Evolutionary conservation across 2,797 vertebrate genomes (phyloP).

Genomic region (Hydrolagus colliei): DNA sequence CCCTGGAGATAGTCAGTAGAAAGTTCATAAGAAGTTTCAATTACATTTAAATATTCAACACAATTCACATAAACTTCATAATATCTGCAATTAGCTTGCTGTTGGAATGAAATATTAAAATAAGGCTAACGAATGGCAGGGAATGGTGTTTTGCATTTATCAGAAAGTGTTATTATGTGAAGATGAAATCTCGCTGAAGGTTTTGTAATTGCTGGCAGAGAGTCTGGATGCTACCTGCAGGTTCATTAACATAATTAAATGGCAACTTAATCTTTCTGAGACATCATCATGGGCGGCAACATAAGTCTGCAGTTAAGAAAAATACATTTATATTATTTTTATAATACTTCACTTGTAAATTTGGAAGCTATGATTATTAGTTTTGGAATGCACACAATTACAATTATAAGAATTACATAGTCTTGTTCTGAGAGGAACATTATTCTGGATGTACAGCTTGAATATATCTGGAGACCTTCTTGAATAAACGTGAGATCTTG

Average conservation of each 20-base stretch:
- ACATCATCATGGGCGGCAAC: background rate
- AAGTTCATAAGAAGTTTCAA: background rate
- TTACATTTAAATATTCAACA: background rate
- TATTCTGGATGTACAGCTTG: background rate
- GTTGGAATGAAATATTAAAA: slow-evolving; percentile 13
- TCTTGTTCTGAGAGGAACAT: background rate
- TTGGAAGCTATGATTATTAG: background rate
- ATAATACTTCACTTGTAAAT: slow-evolving; percentile 15
- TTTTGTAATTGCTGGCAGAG: background rate
- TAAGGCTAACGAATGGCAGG: background rate
- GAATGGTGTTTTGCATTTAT: background rate
- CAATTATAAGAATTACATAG: background rate
- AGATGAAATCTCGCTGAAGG: background rate
- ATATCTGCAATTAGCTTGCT: slow-evolving; percentile 5
- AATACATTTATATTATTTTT: slow-evolving; percentile 6
- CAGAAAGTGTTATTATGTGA: background rate
- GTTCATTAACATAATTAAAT: background rate
- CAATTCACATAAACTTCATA: background rate
- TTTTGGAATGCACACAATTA: background rate
- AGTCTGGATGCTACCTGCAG: background rate
- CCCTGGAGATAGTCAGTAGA: background rate
- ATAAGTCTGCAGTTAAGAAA: slow-evolving; percentile 8
- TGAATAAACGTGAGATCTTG: background rate
- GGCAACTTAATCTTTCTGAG: background rate
- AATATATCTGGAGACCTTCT: background rate